A percentile compares a stretch with the other conserved stretches of the same genome.
phyloP scores from a whole-genome alignment of 2,797 vertebrate genomes.

The Ceryle rudis region DNA sequence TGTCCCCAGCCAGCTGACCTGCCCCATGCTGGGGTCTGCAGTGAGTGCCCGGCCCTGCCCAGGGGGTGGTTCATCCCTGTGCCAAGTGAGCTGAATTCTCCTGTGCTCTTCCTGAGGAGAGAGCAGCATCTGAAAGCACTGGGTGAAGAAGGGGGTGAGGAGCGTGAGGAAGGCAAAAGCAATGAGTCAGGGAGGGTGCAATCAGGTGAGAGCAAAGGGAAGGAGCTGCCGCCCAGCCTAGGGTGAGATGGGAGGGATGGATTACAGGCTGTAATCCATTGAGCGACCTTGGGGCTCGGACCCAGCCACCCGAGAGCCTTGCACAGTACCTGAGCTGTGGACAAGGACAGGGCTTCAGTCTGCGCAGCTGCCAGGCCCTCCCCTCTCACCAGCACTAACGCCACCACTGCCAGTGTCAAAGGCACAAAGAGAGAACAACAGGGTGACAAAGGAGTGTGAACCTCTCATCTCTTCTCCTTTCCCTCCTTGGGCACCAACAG shows the following conservation, averaged over 20 bases:
- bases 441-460: neutral
- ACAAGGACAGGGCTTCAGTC: constrained; percentile 17
- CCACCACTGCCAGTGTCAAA: neutral
- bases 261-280: neutral
- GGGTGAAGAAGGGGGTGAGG: neutral
- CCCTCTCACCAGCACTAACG: constrained; percentile 31
- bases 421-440: constrained; percentile 58
- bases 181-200: neutral
- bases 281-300: neutral
- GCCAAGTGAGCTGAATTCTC: neutral
- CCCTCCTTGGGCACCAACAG: fast-evolving
- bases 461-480: neutral
- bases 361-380: neutral
- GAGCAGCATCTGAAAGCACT: neutral
- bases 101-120: neutral
- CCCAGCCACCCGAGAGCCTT: neutral
- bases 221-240: neutral
- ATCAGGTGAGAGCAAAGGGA: neutral
- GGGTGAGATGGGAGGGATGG: neutral
- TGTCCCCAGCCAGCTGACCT: neutral
- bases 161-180: neutral
- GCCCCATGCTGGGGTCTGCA: fast-evolving
- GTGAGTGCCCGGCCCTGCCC: neutral
- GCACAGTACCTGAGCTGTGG: constrained; percentile 31
- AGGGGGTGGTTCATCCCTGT: neutral